Base-by-base conservation (phyloP, 2,797 vertebrate species). In the Scarus forsteni region DNA sequence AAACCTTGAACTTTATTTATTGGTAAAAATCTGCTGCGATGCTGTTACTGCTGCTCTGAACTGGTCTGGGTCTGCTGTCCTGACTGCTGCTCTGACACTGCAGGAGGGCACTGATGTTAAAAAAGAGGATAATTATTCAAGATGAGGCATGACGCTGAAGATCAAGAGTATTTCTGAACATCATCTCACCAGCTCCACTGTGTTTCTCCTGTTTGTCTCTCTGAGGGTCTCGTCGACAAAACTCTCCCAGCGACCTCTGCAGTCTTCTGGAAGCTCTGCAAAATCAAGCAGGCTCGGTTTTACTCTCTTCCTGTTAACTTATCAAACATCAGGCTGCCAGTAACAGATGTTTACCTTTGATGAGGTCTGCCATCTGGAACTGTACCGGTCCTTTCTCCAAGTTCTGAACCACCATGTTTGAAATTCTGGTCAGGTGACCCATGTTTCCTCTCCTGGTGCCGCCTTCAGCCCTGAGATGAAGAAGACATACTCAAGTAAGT, bases 371-470 rank as follows among this genome's bases (percentile, higher is more conserved):
- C 52, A 98, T 95, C 49, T 97, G 96, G 15, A 91, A 87, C 90
- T 97, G 96, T 72, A 94, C 89, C 0, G 97, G 96, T 18, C 96
- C 96, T 83, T 97, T 96, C 92, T 99, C 98, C 90, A 98, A 89
- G 73, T 96, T 98, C 86, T 98, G 97, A 11, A 97, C 98, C 51
- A 99, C 97, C 2, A 96, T 95, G 50, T 99, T 99, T 86, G 98
- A 97, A 15, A 99, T 98, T 63, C 97, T 93, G 0, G 98, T 99
- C 55, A 99, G 94, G 88, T 99, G 98, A 46, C 98, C 98, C 98
- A 99, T 99, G 85, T 99, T 96, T 38, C 98, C 98, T 62, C 96
- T 94, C 81, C 98, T 94, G 89, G 95, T 95, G 3, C 98, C 98
- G 0, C 97, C 97, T 40, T 96, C 95, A 9, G 95, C 84, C 95